Evolutionary conservation across 2,113 vertebrate species (phyloP).

Genomic region (Craseonycteris thonglongyai): DNA sequence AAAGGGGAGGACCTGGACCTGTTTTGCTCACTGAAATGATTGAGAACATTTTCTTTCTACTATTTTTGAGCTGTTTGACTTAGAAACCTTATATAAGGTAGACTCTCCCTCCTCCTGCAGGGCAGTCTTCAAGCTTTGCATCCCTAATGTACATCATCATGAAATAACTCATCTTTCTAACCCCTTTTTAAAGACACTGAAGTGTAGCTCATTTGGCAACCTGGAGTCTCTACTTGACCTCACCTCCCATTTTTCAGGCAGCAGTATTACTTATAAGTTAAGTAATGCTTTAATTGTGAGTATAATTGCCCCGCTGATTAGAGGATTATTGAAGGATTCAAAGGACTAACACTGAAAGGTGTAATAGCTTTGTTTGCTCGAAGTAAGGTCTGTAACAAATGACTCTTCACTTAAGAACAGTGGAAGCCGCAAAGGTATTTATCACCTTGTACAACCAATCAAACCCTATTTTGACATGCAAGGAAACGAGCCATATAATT

Average conservation of each 20-base stretch:
- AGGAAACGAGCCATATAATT: slow-evolving; percentile 41
- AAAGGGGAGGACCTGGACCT: background rate
- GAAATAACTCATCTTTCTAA: background rate
- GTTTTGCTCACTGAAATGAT: background rate
- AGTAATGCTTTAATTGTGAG: slow-evolving; percentile 74
- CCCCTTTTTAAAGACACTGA: background rate
- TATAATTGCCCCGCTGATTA: slow-evolving; percentile 75
- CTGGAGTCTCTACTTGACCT: slow-evolving; percentile 68
- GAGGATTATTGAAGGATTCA: slow-evolving; percentile 67
- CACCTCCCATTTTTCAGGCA: slow-evolving; percentile 68
- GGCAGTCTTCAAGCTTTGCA: background rate
- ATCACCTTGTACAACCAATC: slow-evolving; percentile 56
- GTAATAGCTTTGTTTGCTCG: slow-evolving; percentile 49
- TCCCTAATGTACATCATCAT: background rate
- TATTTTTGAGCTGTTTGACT: slow-evolving; percentile 24
- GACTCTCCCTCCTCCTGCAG: background rate
- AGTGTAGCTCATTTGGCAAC: slow-evolving; percentile 47
- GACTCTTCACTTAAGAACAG: slow-evolving; percentile 48
- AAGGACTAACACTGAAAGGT: slow-evolving; percentile 71
- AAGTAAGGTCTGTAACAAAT: slow-evolving; percentile 46
- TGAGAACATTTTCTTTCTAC: slow-evolving; percentile 14
- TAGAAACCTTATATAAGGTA: background rate
- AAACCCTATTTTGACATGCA: slow-evolving; percentile 24
- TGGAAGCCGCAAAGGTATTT: background rate
- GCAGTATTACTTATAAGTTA: slow-evolving; percentile 72